phyloP scores from a whole-genome alignment of 2,888 invertebrate genomes.

The Desoria tigrina region DNA sequence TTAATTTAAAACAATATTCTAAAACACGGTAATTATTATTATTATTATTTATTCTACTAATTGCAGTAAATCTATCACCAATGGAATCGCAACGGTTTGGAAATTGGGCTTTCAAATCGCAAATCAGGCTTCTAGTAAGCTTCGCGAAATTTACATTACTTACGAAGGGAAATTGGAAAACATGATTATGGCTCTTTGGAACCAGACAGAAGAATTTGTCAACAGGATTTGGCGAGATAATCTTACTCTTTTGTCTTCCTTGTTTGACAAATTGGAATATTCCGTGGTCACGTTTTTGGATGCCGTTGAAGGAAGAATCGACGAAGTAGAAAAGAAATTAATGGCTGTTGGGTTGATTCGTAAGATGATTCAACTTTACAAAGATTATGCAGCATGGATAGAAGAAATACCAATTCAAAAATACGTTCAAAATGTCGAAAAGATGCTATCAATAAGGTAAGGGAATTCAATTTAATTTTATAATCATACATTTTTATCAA shows the following conservation, averaged over 20 bases:
- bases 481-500: too few species aligned
- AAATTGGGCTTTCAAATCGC: too few species aligned
- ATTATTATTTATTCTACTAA: too few species aligned
- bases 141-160: background rate
- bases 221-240: slow-evolving; percentile 38
- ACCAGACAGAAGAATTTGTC: slow-evolving; percentile 34
- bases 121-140: background rate
- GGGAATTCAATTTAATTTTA: too few species aligned
- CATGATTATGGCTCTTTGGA: slow-evolving; percentile 42
- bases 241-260: slow-evolving; percentile 21
- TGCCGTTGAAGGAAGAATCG: slow-evolving; percentile 47
- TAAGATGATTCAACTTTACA: slow-evolving; percentile 46
- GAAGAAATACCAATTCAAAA: slow-evolving; percentile 55
- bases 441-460: slow-evolving; percentile 49
- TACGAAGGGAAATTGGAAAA: slow-evolving; percentile 45
- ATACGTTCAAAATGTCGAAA: slow-evolving; percentile 47
- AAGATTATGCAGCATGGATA: slow-evolving; percentile 54
- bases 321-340: slow-evolving; percentile 46
- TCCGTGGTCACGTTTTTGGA: slow-evolving; percentile 40
- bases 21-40: too few species aligned
- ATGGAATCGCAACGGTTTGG: too few species aligned
- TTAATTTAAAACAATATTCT: too few species aligned
- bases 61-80: too few species aligned
- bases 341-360: slow-evolving; percentile 47
- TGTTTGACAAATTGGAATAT: slow-evolving; percentile 34